Evolutionary conservation across 2,113 vertebrate species (phyloP), one percentile per base, ranked within the genome.

Genomic region (Lepus timidus): DNA sequence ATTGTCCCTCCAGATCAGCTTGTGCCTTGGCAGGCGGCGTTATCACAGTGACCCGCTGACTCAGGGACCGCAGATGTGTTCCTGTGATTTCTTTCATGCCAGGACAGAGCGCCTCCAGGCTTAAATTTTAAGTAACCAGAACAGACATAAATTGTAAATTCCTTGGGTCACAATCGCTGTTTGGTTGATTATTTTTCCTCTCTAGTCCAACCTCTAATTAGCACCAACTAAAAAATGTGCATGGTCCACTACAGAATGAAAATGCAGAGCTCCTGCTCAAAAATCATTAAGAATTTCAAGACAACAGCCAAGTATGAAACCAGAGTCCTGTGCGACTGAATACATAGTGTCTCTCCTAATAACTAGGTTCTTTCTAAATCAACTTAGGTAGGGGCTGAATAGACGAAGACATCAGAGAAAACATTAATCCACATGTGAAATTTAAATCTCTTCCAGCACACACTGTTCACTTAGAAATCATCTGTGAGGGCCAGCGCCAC

Each of bases 161-260:
- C 76, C 16, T 52, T 17, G 52, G 9, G 44, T 51, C 61, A 29
- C 0, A 31, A 52, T 61, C 49, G 23, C 44, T 91, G 12, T 61
- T 86, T 33, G 61, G 87, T 62, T 86, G 83, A 65, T 82, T 73
- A 83, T 80, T 94, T 87, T 36, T 90, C 31, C 27, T 14, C 44
- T 88, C 44, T 89, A 44, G 17, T 29, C 90, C 79, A 31, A 52
- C 83, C 92, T 74, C 9, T 20, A 39, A 71, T 91, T 31, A 51
- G 73, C 31, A 85, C 58, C 12, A 55, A 68, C 64, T 90, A 85
- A 49, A 73, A 70, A 52, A 88, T 88, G 27, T 68, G 8, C 31
- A 68, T 23, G 61, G 6, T 33, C 39, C 36, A 62, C 33, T 58
- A 14, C 1, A 36, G 39, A 92, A 75, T 65, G 61, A 67, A 93